These are phyloP conservation scores for Rhabditoides inermis DNA, from an alignment of 2,888 invertebrate species.

Conservation along the genomic window DNA sequence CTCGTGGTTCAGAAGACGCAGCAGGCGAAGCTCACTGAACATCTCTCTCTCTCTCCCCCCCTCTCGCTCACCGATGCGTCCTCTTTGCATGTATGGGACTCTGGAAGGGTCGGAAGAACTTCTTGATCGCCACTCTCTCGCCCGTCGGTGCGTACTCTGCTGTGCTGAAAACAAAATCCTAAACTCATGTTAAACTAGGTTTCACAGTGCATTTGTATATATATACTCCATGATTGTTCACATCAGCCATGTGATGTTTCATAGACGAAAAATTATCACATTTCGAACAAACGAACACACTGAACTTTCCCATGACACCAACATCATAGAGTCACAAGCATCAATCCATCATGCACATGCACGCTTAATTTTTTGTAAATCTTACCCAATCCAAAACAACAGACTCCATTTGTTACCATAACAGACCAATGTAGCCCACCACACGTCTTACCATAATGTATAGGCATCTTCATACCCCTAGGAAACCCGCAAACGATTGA, in stretches of 20 bases:
- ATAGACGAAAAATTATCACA: neutral
- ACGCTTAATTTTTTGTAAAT: too few relatives aligned
- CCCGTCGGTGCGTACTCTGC: slow-evolving; percentile 48
- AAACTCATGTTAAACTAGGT: too few relatives aligned
- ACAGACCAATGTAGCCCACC: too few relatives aligned
- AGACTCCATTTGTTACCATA: too few relatives aligned
- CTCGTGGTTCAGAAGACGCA: slow-evolving; percentile 98
- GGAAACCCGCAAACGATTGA: too few relatives aligned
- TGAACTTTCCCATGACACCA: neutral
- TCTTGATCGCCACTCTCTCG: slow-evolving; percentile 86
- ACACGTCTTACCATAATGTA: too few relatives aligned
- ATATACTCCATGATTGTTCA: too few relatives aligned
- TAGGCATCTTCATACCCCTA: too few relatives aligned
- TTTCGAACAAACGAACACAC: neutral
- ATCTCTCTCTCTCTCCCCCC: neutral
- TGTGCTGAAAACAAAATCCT: slow-evolving; percentile 19
- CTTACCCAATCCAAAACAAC: too few relatives aligned
- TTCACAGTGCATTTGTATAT: too few relatives aligned
- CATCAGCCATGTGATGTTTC: too few relatives aligned
- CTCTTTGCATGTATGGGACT: slow-evolving; percentile 93
- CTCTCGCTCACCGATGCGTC: slow-evolving; percentile 58
- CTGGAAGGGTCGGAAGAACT: slow-evolving; percentile 89
- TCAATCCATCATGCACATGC: slow-evolving; percentile 2
- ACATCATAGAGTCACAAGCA: neutral
- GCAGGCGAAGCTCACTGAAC: slow-evolving; percentile 75